Percentiles rank a stretch among this genome's conserved stretches.
These are phyloP conservation scores for Seriola rivoliana DNA, from an alignment of 2,113 vertebrate genomes.

Conservation along the genomic window DNA sequence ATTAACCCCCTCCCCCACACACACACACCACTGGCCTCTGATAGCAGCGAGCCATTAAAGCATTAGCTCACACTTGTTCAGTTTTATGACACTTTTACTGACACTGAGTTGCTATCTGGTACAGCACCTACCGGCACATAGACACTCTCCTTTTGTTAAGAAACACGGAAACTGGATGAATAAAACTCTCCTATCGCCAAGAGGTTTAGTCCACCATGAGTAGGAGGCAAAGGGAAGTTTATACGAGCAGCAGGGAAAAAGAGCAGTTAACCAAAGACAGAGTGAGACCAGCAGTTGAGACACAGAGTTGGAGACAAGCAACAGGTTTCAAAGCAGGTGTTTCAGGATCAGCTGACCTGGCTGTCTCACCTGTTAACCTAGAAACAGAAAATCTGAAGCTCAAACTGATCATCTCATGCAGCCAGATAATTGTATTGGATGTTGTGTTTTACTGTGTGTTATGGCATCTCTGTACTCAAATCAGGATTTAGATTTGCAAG, in stretches of 20 bases:
- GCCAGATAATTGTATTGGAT: background rate
- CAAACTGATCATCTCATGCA: background rate
- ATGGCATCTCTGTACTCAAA: background rate
- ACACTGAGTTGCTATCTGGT: background rate
- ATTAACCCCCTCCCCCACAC: too few relatives aligned
- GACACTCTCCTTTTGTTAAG: background rate
- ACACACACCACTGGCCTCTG: background rate
- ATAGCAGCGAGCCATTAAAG: conserved; percentile 20
- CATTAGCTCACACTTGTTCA: conserved; percentile 24
- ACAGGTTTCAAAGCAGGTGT: conserved; percentile 41
- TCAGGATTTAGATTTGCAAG: background rate
- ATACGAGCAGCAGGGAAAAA: background rate
- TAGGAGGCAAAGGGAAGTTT: background rate
- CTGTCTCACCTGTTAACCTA: background rate
- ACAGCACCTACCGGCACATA: background rate
- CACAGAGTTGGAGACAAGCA: background rate
- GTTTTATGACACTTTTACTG: conserved; percentile 35
- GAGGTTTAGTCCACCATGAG: background rate
- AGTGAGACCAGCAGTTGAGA: background rate
- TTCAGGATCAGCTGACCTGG: conserved; percentile 19
- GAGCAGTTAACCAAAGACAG: background rate
- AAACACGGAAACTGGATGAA: background rate
- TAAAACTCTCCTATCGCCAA: background rate
- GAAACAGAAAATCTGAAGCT: background rate
- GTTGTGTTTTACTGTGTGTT: background rate